These are phyloP conservation scores for Aporophyla nigra DNA, from an alignment of 2,888 invertebrate species.

Conservation along the genomic window DNA sequence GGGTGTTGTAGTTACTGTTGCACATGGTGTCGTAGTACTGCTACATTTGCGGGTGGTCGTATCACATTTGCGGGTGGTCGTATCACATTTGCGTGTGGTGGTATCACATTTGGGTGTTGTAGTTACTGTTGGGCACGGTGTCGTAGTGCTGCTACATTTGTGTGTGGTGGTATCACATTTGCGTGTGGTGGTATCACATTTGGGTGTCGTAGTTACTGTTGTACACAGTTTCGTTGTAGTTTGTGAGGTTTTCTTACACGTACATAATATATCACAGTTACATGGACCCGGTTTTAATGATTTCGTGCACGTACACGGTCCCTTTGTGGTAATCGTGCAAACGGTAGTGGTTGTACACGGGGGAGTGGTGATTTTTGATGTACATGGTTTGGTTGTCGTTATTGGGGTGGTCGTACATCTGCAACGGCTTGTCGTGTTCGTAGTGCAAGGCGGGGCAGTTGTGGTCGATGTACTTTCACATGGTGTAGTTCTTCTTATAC, in stretches of 20 bases:
- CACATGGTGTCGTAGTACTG: too few species aligned
- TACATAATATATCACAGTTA: not conserved
- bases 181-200: too few species aligned
- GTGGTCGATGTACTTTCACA: not conserved
- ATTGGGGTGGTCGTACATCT: not conserved
- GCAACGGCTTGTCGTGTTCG: not conserved
- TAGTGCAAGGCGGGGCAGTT: not conserved
- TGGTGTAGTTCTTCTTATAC: not conserved
- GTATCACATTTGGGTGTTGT: too few species aligned
- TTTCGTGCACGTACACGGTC: too few species aligned
- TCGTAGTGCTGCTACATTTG: too few species aligned
- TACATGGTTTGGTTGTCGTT: not conserved
- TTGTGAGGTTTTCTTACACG: not conserved
- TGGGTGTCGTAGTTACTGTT: too few species aligned
- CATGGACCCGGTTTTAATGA: not conserved
- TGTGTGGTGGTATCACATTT: too few species aligned
- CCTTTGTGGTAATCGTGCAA: not conserved
- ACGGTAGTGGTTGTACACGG: not conserved
- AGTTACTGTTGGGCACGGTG: too few species aligned
- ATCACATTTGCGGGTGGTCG: too few species aligned
- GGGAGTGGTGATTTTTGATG: not conserved
- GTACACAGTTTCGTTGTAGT: not conserved
- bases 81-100: too few species aligned
- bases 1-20: not conserved
- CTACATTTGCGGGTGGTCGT: too few species aligned